phyloP scores from a whole-genome alignment of 1,140 invertebrate species.

The Whitmania pigra region DNA sequence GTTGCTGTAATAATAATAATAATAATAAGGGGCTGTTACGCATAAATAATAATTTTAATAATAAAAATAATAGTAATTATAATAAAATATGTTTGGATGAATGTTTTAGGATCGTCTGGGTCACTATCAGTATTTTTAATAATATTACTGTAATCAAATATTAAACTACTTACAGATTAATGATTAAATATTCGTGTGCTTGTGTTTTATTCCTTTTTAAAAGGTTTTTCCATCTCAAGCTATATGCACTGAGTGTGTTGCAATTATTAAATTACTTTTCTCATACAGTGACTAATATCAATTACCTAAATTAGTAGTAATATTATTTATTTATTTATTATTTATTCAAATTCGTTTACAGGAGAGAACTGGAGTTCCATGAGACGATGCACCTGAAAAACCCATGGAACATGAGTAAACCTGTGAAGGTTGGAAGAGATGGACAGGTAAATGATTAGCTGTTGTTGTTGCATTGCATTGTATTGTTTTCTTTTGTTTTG shows the following conservation, averaged over 20 bases:
- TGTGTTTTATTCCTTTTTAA: slow-evolving; percentile 11
- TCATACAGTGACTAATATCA: no score
- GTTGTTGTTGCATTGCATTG: no score
- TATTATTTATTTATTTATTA: no score
- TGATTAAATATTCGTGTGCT: no score
- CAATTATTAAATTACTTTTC: no score
- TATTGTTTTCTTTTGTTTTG: no score
- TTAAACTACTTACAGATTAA: no score
- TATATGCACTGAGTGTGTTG: no score
- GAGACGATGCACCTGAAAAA: slow-evolving; percentile 86
- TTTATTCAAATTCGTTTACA: slow-evolving; percentile 30
- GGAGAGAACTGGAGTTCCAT: slow-evolving; percentile 81
- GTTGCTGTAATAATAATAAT: neutral
- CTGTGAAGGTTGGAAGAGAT: slow-evolving; percentile 94
- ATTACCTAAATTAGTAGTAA: no score
- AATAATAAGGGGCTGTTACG: no score
- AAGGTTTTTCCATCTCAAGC: neutral
- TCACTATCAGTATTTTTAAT: neutral
- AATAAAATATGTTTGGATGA: no score
- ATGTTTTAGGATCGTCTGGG: slow-evolving; percentile 6
- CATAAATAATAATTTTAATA: neutral
- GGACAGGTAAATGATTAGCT: slow-evolving; percentile 52
- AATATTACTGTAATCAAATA: slow-evolving; percentile 17
- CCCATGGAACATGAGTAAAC: slow-evolving; percentile 95
- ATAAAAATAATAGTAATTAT: neutral